These are phyloP conservation scores for Catajapyx aquilonaris DNA, from an alignment of 1,140 invertebrate species.

Conservation along the genomic window DNA sequence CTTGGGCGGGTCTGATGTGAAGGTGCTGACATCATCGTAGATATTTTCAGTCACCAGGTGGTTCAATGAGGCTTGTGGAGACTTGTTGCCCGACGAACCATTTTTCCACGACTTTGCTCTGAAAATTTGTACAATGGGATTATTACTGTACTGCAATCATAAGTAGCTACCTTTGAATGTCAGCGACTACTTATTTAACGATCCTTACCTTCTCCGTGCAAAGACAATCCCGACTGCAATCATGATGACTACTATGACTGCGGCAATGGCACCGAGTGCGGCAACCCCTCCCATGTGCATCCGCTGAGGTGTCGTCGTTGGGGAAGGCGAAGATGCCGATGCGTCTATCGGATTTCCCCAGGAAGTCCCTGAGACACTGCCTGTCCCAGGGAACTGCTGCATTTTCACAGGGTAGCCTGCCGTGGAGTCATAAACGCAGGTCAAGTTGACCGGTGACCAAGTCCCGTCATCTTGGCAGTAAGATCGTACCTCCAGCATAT, in stretches of 20 bases:
- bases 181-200: background rate
- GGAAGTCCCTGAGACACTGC: too few relatives aligned
- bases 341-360: too few relatives aligned
- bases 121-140: background rate
- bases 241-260: constrained; percentile 4
- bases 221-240: constrained; percentile 5
- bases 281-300: constrained; percentile 1
- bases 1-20: background rate
- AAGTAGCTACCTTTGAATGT: background rate
- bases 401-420: too few relatives aligned
- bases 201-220: constrained; percentile 3
- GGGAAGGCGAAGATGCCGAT: too few relatives aligned
- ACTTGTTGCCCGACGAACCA: background rate
- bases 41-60: background rate
- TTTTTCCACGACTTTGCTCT: background rate
- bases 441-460: background rate
- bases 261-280: constrained; percentile 4
- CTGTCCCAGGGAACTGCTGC: too few relatives aligned
- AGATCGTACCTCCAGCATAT: too few relatives aligned
- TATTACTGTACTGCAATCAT: background rate
- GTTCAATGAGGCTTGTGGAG: background rate
- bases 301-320: too few relatives aligned
- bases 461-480: background rate
- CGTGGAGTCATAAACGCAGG: background rate
- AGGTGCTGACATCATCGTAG: background rate